These are phyloP conservation scores for Tupiocoris notatus DNA, from an alignment of 2,888 invertebrate species.

Conservation along the genomic window DNA sequence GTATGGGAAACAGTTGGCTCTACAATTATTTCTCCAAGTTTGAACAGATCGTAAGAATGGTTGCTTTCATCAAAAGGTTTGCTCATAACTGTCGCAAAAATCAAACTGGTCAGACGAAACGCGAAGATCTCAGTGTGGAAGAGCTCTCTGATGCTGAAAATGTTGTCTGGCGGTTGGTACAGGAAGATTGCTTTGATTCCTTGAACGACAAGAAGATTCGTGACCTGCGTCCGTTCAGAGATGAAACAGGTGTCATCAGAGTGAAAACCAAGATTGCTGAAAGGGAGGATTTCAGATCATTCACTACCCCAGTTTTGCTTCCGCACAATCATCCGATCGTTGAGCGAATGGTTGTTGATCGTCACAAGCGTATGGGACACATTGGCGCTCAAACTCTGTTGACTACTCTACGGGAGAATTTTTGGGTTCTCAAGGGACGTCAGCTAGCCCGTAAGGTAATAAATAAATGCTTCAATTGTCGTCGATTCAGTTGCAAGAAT, in stretches of 20 bases:
- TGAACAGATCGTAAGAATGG: conserved; percentile 47
- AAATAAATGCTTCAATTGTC: background rate
- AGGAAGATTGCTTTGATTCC: background rate
- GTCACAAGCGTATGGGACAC: background rate
- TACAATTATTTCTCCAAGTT: conserved; percentile 46
- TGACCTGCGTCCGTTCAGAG: background rate
- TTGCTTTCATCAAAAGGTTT: conserved; percentile 48
- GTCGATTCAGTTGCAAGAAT: background rate
- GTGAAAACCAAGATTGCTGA: background rate
- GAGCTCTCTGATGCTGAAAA: conserved; percentile 1
- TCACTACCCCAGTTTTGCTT: background rate
- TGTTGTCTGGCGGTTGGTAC: background rate
- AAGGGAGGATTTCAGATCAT: background rate
- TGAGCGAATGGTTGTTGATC: background rate
- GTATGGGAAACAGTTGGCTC: background rate
- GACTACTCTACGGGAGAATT: background rate
- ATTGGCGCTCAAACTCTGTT: background rate
- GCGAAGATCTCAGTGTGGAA: background rate
- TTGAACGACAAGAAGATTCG: background rate
- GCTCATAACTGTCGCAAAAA: background rate
- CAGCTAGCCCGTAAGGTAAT: background rate
- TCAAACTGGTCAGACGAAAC: background rate
- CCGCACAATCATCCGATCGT: background rate
- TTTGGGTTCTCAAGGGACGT: conserved; percentile 12
- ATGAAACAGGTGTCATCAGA: background rate